Evolutionary conservation across 2,113 vertebrate genomes (phyloP).

Genomic region (Hystrix brachyura): DNA sequence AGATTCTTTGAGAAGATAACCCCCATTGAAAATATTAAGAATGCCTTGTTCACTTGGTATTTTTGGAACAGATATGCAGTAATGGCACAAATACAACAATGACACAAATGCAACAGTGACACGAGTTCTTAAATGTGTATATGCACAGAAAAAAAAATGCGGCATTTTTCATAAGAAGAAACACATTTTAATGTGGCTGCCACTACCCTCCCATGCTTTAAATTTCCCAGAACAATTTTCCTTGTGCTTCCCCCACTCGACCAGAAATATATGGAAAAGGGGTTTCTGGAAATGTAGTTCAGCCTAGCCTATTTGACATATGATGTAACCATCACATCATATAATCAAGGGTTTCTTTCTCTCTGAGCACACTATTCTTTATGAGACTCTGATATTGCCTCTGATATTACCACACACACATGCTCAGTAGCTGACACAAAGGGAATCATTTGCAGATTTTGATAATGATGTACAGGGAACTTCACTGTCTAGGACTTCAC

Average conservation of each 20-base stretch:
- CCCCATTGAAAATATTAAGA: slow-evolving; percentile 93
- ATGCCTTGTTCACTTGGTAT: slow-evolving; percentile 89
- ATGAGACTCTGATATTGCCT: neutral
- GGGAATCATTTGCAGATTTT: neutral
- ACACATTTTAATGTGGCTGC: too few species aligned
- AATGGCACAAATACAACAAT: slow-evolving; percentile 80
- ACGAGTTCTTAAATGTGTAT: slow-evolving; percentile 92
- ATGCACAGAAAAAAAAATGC: neutral
- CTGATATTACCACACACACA: neutral
- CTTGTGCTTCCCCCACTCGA: neutral
- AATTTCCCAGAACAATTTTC: neutral
- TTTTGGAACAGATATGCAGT: neutral
- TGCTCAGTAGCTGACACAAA: neutral
- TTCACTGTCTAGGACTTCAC: neutral
- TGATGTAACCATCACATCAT: neutral
- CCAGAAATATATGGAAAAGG: neutral
- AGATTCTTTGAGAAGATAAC: slow-evolving; percentile 93
- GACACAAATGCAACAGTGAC: slow-evolving; percentile 88
- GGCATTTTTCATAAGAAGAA: neutral
- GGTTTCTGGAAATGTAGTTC: neutral
- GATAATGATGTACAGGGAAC: neutral
- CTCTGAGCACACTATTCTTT: neutral
- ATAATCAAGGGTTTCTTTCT: neutral
- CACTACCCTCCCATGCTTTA: neutral
- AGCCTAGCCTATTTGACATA: neutral